These are phyloP conservation scores for Apogon hyalosoma DNA, from an alignment of 2,797 vertebrate genomes.

Conservation along the genomic window DNA sequence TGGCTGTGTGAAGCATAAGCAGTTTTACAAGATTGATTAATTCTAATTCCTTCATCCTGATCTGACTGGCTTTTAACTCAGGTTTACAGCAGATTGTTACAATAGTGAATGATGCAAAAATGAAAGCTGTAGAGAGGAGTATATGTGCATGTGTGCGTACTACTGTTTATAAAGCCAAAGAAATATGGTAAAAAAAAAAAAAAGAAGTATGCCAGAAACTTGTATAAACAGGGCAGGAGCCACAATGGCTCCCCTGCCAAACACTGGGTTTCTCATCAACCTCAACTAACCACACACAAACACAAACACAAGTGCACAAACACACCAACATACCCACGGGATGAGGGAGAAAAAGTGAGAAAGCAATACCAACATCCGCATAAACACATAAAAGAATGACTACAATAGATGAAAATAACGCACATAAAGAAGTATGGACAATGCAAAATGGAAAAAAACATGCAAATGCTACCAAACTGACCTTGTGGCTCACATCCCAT, in stretches of 20 bases:
- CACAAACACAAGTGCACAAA: slow-evolving; percentile 44
- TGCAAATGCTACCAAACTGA: slow-evolving; percentile 46
- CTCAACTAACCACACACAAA: slow-evolving; percentile 58
- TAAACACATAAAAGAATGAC: slow-evolving; percentile 23
- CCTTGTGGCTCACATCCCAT: slow-evolving; percentile 66
- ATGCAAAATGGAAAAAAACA: slow-evolving; percentile 7
- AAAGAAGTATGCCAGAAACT: slow-evolving; percentile 51
- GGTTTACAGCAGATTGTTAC: slow-evolving; percentile 37
- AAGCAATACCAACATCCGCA: slow-evolving; percentile 33
- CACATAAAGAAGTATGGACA: not conserved
- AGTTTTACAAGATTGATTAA: slow-evolving; percentile 62
- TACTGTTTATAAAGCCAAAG: slow-evolving; percentile 39
- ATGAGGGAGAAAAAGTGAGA: slow-evolving; percentile 21
- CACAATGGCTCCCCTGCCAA: slow-evolving; percentile 64
- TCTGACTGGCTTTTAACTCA: slow-evolving; percentile 45
- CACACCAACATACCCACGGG: slow-evolving; percentile 43
- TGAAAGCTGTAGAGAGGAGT: slow-evolving; percentile 32
- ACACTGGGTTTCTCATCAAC: slow-evolving; percentile 69
- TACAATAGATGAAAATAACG: not conserved
- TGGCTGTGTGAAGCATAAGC: slow-evolving; percentile 46
- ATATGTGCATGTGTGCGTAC: slow-evolving; percentile 12
- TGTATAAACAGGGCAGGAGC: slow-evolving; percentile 64
- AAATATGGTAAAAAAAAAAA: slow-evolving; percentile 34
- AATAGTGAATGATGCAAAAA: slow-evolving; percentile 46
- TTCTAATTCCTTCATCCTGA: slow-evolving; percentile 55